phyloP scores from a whole-genome alignment of 2,888 invertebrate genomes.

The Ectropis crepuscularia region DNA sequence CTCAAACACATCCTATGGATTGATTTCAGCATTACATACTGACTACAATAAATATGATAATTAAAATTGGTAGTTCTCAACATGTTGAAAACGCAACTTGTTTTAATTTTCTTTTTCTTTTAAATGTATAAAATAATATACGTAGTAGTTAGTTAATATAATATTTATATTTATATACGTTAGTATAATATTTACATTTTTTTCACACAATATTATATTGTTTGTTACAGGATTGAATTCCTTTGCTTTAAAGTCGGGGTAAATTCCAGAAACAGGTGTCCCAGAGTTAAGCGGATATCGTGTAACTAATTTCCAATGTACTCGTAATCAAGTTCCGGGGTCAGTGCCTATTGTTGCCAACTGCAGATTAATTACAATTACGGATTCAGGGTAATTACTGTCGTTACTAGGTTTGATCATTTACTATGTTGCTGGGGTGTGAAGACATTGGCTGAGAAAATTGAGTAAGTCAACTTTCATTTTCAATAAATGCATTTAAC shows the following conservation, averaged over 20 bases:
- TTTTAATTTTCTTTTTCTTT: too few relatives aligned
- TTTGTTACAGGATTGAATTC: neutral
- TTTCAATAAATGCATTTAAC: too few relatives aligned
- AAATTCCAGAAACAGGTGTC: neutral
- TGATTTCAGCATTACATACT: too few relatives aligned
- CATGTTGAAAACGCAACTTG: too few relatives aligned
- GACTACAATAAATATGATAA: too few relatives aligned
- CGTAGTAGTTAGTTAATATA: too few relatives aligned
- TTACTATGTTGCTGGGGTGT: constrained; percentile 4
- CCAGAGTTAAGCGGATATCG: constrained; percentile 1
- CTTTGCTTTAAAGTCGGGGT: neutral
- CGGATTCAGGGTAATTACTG: constrained; percentile 13
- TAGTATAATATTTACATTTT: too few relatives aligned
- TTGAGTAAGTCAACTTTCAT: neutral
- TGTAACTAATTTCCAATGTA: constrained; percentile 10
- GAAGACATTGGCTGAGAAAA: neutral
- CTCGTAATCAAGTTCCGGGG: constrained; percentile 9
- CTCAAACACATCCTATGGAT: too few relatives aligned
- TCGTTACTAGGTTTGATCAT: constrained; percentile 8
- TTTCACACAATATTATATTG: too few relatives aligned
- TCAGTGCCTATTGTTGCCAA: constrained; percentile 10
- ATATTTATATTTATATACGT: too few relatives aligned
- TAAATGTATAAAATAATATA: too few relatives aligned
- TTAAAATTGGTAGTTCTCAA: too few relatives aligned
- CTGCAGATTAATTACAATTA: constrained; percentile 24